These are phyloP conservation scores for Artibeus jamaicensis DNA, from an alignment of 2,797 vertebrate genomes.

Conservation along the genomic window DNA sequence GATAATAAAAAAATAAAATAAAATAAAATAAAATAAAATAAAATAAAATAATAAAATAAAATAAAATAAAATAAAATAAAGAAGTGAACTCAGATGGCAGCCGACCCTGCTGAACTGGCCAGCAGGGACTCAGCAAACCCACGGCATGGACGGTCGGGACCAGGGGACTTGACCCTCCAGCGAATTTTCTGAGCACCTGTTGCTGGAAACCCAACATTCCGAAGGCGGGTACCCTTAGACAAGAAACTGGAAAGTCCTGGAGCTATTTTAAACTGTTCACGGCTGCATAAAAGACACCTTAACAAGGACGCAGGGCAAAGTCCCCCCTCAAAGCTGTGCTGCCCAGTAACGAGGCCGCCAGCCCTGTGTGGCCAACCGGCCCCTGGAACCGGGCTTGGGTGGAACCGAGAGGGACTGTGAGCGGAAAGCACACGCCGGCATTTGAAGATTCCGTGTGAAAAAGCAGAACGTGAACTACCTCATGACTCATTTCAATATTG, in stretches of 20 bases:
- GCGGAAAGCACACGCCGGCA: too few relatives aligned
- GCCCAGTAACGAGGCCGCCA: accelerated
- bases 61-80: too few relatives aligned
- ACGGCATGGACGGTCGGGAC: background rate
- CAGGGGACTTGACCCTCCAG: background rate
- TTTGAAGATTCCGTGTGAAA: background rate
- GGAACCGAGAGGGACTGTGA: background rate
- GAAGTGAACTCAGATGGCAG: background rate
- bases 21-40: too few relatives aligned
- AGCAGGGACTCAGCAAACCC: background rate
- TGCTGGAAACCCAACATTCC: background rate
- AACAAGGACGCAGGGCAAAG: background rate
- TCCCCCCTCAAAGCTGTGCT: background rate
- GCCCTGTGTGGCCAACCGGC: accelerated
- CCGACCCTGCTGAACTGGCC: background rate
- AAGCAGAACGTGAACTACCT: background rate
- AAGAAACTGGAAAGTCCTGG: background rate
- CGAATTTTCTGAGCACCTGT: background rate
- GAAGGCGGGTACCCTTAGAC: background rate
- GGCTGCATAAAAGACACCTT: background rate
- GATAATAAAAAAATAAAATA: too few relatives aligned
- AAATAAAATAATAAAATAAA: too few relatives aligned
- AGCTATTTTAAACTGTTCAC: background rate
- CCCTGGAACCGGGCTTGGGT: background rate
- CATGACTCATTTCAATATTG: background rate